Evolutionary conservation across 2,888 invertebrate species (phyloP).

Genomic region (Cerceris ruficornis): DNA sequence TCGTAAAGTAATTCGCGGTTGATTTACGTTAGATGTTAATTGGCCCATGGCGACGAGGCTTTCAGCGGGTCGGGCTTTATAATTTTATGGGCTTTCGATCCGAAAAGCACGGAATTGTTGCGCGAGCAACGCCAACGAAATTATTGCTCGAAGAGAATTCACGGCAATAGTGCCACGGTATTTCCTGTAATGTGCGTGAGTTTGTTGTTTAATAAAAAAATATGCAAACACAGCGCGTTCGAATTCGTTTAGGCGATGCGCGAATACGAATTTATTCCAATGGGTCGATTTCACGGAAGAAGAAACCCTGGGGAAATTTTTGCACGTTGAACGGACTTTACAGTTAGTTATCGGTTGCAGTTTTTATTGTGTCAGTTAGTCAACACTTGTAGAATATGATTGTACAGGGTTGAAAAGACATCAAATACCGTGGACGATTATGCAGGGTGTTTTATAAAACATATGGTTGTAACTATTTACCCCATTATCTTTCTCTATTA

Average conservation of each 20-base stretch:
- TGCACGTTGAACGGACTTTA: no score
- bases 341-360: no score
- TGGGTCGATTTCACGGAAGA: neutral
- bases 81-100: slow-evolving; percentile 72
- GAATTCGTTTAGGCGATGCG: neutral
- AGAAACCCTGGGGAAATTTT: no score
- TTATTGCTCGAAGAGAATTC: slow-evolving; percentile 20
- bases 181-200: slow-evolving; percentile 10
- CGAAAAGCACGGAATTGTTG: slow-evolving; percentile 15
- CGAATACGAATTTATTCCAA: neutral
- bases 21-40: slow-evolving; percentile 71
- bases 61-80: slow-evolving; percentile 69
- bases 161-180: slow-evolving; percentile 7
- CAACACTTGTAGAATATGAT: no score
- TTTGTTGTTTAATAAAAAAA: slow-evolving; percentile 22
- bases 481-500: no score
- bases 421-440: no score
- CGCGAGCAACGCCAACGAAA: slow-evolving; percentile 5
- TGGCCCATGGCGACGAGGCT: slow-evolving; percentile 65
- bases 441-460: no score
- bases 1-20: slow-evolving; percentile 74
- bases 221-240: neutral
- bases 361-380: no score
- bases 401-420: no score
- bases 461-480: no score